Evolutionary conservation across 2,113 vertebrate species (phyloP).

Genomic region (Podarcis raffonei): DNA sequence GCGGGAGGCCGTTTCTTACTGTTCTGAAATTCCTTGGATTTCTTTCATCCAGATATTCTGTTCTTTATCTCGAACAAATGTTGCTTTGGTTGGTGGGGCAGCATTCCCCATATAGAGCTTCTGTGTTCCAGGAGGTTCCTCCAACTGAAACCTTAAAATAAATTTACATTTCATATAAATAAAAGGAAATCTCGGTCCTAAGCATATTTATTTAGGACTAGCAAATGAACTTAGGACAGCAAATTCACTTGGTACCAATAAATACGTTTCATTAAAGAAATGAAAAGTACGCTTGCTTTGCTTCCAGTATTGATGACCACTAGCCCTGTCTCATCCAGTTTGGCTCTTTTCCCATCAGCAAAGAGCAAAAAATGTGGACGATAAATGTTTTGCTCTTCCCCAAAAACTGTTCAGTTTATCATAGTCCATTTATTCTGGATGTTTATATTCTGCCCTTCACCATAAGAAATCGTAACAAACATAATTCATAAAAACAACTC

Average conservation of each 20-base stretch:
- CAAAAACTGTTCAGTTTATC: not conserved
- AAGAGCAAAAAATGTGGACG: not conserved
- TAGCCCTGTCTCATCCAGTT: not conserved
- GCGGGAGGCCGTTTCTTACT: slow-evolving; percentile 76
- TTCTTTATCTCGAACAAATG: slow-evolving; percentile 86
- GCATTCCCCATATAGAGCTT: slow-evolving; percentile 80
- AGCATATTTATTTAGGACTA: not conserved
- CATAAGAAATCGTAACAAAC: no score
- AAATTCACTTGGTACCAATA: not conserved
- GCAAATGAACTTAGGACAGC: not conserved
- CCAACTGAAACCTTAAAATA: slow-evolving; percentile 83
- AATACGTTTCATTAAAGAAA: not conserved
- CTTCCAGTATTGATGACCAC: not conserved
- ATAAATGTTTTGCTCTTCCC: not conserved
- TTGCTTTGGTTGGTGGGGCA: slow-evolving; percentile 85
- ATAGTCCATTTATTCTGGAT: no score
- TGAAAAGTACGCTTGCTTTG: not conserved
- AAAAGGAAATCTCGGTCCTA: slow-evolving; percentile 17
- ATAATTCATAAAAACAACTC: no score
- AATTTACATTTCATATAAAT: slow-evolving; percentile 15
- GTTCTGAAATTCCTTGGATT: slow-evolving; percentile 89
- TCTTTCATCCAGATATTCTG: slow-evolving; percentile 92
- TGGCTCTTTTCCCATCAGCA: not conserved
- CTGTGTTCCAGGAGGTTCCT: slow-evolving; percentile 87
- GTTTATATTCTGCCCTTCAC: no score